Evolutionary conservation across 1,140 invertebrate species (phyloP), one percentile per base, ranked within the genome.

Genomic region (Camponotus vicinus): DNA sequence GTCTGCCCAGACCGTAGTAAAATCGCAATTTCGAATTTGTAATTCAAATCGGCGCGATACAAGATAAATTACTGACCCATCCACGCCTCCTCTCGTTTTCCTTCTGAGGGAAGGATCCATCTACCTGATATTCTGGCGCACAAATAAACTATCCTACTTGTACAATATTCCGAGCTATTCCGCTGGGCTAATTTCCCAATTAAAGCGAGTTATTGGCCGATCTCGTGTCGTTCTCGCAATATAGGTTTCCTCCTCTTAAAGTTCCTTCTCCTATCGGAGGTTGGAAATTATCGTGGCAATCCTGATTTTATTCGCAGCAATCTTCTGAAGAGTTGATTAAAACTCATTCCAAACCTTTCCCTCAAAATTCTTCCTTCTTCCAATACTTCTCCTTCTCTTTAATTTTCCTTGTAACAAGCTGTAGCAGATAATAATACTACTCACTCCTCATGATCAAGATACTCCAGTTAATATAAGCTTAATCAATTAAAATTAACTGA

Each of bases 21-120:
- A 77, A 34, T 75, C 59, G 77, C 37, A 92, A 92, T 90, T 84
- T 84, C 73, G 34, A 91, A 92, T 92, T 92, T 91, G 91, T 87
- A 89, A 92, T 91, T 90, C 86, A 91, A 90, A 92, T 91, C 34
- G 69, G 73, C 61, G 75, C 63, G 88, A 87, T 90, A 79, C 64
- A 63, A 88, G 84, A 91, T 92, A 90, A 91, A 92, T 92, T 92
- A 91, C 55, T 76, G 76, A 67, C 37, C 15, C 40, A 63, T 70
- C 64, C n/a, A 42, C 27, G 40, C 40, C 34, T 45, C 11, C 27
- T 59, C n/a, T 13, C 18, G 21, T n/a, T 40, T 27, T 70, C n/a
- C 64, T 85, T 61, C 18, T 6, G 69, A 52, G 40, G 32, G 49
- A 86, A 80, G 59, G 15, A 63, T 73, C 80, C 59, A 45, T 57